Conservation (phyloP, 1,140 invertebrate genomes). For the Copidosoma floridanum region DNA sequence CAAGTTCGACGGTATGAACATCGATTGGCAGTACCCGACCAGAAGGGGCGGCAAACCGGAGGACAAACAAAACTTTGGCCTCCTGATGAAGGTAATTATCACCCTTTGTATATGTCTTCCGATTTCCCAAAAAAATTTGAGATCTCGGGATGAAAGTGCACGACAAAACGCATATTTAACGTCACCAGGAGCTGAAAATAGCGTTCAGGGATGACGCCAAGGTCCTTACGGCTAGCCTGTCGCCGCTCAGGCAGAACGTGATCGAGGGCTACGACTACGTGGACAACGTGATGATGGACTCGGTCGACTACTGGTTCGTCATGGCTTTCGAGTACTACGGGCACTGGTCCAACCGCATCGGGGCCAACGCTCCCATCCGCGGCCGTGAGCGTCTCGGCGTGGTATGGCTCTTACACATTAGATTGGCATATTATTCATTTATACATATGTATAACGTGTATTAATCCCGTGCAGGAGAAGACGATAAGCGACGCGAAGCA, state of each 20-base stretch:
- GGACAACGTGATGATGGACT: neutral
- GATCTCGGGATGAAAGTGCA: no score
- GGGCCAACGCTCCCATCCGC: neutral
- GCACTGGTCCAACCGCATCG: neutral
- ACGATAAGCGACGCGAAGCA: neutral
- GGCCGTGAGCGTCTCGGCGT: neutral
- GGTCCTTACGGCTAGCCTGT: neutral
- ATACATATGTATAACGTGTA: no score
- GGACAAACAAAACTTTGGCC: slow-evolving; percentile 7
- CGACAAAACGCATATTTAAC: no score
- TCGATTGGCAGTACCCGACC: slow-evolving; percentile 17
- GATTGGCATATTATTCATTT: neutral
- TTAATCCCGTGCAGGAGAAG: neutral
- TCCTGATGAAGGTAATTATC: slow-evolving; percentile 8
- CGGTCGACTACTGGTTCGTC: slow-evolving; percentile 19
- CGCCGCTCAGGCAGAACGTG: neutral
- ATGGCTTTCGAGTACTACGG: slow-evolving; percentile 2
- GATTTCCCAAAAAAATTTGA: no score
- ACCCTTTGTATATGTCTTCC: no score
- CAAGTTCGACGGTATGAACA: slow-evolving; percentile 20
- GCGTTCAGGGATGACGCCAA: neutral
- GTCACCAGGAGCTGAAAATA: slow-evolving; percentile 6
- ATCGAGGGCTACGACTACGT: neutral
- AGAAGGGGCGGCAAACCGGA: neutral
- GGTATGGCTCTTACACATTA: neutral